Percentiles rank a stretch among this genome's conserved stretches.
phyloP scores from a whole-genome alignment of 2,888 invertebrate species.

The Brachyptera putata region DNA sequence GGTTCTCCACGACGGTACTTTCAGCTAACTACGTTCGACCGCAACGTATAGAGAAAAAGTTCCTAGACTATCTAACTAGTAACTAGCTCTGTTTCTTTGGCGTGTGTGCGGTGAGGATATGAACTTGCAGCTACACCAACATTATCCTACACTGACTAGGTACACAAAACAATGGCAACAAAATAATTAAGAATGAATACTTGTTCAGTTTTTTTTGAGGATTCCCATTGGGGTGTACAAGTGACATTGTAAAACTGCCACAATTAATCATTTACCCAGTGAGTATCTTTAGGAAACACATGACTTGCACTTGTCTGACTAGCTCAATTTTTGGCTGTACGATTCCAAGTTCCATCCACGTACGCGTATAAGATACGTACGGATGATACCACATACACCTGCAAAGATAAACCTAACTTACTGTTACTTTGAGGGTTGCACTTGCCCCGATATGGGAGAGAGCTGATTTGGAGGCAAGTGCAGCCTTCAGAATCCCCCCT shows the following conservation, averaged over 20 bases:
- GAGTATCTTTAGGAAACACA: slow-evolving; percentile 34
- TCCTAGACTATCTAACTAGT: neutral
- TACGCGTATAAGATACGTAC: slow-evolving; percentile 31
- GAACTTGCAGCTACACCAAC: slow-evolving; percentile 21
- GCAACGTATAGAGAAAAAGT: slow-evolving; percentile 4
- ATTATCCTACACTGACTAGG: slow-evolving; percentile 24
- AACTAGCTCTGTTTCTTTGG: slow-evolving; percentile 7
- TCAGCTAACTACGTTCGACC: slow-evolving; percentile 4
- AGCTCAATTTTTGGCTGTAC: slow-evolving; percentile 35
- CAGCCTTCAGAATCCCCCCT: slow-evolving; percentile 28
- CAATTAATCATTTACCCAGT: slow-evolving; percentile 19
- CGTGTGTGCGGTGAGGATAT: slow-evolving; percentile 7
- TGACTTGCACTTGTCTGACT: slow-evolving; percentile 37
- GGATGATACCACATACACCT: slow-evolving; percentile 33
- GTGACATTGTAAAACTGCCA: slow-evolving; percentile 22
- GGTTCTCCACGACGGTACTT: neutral
- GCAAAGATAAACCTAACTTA: slow-evolving; percentile 31
- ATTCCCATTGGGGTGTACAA: slow-evolving; percentile 25
- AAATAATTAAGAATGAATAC: slow-evolving; percentile 24
- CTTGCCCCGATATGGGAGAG: slow-evolving; percentile 27
- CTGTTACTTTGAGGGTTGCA: slow-evolving; percentile 31
- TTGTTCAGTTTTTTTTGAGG: slow-evolving; percentile 31
- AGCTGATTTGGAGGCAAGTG: slow-evolving; percentile 30
- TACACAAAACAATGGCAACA: slow-evolving; percentile 25
- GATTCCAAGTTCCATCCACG: slow-evolving; percentile 31